Percentiles rank a stretch among this genome's conserved stretches.
Evolutionary conservation across 2,113 vertebrate species (phyloP).

Genomic region (Etheostoma cragini): DNA sequence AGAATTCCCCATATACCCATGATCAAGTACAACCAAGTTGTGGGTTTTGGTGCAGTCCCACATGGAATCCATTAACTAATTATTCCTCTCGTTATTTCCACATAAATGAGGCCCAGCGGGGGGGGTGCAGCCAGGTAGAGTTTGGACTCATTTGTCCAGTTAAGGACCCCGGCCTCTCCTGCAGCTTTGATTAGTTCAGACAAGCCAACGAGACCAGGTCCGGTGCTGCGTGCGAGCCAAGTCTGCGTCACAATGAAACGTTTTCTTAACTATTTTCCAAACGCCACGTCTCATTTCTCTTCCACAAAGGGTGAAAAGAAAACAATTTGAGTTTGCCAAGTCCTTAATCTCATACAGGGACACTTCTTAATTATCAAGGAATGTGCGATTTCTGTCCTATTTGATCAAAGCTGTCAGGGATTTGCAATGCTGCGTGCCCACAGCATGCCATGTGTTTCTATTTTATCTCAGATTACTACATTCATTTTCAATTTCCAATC

Average conservation of each 20-base stretch:
- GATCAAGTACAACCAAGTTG: background rate
- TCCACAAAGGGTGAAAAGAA: slow-evolving; percentile 19
- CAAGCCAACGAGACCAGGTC: slow-evolving; percentile 22
- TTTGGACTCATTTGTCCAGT: slow-evolving; percentile 60
- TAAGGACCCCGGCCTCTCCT: slow-evolving; percentile 20
- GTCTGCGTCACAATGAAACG: slow-evolving; percentile 11
- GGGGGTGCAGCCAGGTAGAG: slow-evolving; percentile 21
- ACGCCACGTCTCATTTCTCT: slow-evolving; percentile 56
- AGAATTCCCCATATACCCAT: background rate
- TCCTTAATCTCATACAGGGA: background rate
- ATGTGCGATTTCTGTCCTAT: background rate
- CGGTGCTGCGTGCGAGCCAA: slow-evolving; percentile 12
- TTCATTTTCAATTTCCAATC: background rate
- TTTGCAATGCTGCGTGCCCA: too few species aligned
- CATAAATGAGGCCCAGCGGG: slow-evolving; percentile 13
- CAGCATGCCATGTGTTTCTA: too few species aligned
- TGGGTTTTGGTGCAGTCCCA: slow-evolving; percentile 2
- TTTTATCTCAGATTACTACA: too few species aligned
- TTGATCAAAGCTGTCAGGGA: background rate
- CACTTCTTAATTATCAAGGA: background rate
- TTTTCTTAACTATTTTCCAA: slow-evolving; percentile 49
- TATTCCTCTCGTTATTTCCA: slow-evolving; percentile 43
- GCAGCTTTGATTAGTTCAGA: slow-evolving; percentile 59
- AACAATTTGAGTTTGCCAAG: background rate
- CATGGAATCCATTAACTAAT: slow-evolving; percentile 41